Conservation (phyloP, 92 coral and sea anemone species). For the Isaurus tuberculatus region DNA sequence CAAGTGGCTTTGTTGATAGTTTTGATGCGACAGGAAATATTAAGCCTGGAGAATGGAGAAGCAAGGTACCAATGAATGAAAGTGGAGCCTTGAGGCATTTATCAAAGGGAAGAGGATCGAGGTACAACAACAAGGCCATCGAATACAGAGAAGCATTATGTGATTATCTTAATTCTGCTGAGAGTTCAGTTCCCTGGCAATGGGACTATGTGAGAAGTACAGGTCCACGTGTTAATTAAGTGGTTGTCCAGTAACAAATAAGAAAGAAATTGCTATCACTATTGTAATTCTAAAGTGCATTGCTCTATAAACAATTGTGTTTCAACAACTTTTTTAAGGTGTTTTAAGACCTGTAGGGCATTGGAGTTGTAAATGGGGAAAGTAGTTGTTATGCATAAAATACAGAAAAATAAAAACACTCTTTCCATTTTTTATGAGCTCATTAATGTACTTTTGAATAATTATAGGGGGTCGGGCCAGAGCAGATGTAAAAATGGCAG, state of each 20-base stretch:
- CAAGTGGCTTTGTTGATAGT: constrained; percentile 66
- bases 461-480: constrained; percentile 21
- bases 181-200: constrained; percentile 76
- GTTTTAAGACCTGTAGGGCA: constrained; percentile 13
- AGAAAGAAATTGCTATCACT: constrained; percentile 23
- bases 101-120: constrained; percentile 57
- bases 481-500: constrained; percentile 23
- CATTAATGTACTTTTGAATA: not conserved
- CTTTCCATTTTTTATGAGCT: constrained; percentile 25
- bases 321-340: constrained; percentile 25
- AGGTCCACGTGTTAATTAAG: constrained; percentile 59
- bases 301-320: constrained; percentile 25
- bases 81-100: constrained; percentile 55
- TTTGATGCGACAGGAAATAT: constrained; percentile 59
- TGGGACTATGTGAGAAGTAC: constrained; percentile 67
- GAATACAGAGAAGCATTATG: constrained; percentile 58
- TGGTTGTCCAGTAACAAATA: constrained; percentile 8
- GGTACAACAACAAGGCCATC: constrained; percentile 63
- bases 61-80: constrained; percentile 49
- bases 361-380: constrained; percentile 23
- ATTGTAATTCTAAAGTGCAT: constrained; percentile 24
- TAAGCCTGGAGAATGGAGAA: constrained; percentile 67
- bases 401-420: constrained; percentile 15
- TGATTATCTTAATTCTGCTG: constrained; percentile 65
- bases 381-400: constrained; percentile 21